phyloP scores from a whole-genome alignment of 2,113 vertebrate genomes.

The Chitala chitala region DNA sequence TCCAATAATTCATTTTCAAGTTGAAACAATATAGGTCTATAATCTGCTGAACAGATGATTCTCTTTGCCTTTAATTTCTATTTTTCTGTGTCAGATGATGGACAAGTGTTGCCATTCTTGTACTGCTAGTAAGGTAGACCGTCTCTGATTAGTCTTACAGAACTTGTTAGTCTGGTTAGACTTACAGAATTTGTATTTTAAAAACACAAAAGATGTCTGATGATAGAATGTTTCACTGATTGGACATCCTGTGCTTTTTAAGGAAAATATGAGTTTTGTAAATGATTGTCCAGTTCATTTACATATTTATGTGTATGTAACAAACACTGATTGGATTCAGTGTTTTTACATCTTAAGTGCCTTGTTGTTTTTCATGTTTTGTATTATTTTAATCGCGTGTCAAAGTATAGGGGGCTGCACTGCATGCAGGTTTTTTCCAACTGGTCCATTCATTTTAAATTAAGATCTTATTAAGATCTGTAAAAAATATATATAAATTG shows the following conservation, averaged over 20 bases:
- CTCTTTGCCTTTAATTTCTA: not conserved
- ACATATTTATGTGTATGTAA: constrained; percentile 2
- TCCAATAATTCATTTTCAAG: constrained; percentile 74
- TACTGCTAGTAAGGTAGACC: not conserved
- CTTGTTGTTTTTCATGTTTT: not conserved
- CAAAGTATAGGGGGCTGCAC: too few species aligned
- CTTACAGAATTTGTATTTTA: too few species aligned
- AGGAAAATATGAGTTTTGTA: not conserved
- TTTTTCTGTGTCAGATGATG: too few species aligned
- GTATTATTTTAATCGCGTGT: not conserved
- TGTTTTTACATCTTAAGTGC: not conserved
- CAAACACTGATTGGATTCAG: not conserved
- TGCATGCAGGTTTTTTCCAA: too few species aligned
- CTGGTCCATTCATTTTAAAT: too few species aligned
- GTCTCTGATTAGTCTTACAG: too few species aligned
- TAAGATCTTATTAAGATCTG: too few species aligned
- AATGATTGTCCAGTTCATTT: not conserved
- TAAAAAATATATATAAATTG: too few species aligned
- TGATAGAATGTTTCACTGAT: not conserved
- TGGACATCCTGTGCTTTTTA: constrained; percentile 8
- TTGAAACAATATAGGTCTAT: constrained; percentile 57
- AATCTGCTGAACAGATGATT: not conserved
- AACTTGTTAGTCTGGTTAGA: too few species aligned
- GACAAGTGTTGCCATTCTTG: too few species aligned
- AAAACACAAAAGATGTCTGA: too few species aligned